These are phyloP conservation scores for Pomatostomus ruficeps DNA, from an alignment of 2,113 vertebrate genomes.

Conservation along the genomic window DNA sequence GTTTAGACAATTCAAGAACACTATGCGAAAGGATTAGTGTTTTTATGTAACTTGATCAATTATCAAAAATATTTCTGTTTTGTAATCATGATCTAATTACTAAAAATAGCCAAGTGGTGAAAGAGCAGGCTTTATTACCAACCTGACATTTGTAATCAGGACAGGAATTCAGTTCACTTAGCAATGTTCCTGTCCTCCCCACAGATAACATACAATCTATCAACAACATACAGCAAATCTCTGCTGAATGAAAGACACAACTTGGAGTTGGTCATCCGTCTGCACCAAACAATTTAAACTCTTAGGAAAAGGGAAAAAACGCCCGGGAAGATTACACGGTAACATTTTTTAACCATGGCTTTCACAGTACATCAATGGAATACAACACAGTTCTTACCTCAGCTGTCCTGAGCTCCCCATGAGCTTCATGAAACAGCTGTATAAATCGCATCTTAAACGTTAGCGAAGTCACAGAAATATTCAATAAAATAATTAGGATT, in stretches of 20 bases:
- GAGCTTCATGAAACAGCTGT: neutral
- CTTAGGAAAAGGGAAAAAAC: neutral
- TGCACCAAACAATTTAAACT: neutral
- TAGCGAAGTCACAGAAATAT: neutral
- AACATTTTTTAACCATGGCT: neutral
- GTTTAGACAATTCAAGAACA: neutral
- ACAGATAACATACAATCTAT: neutral
- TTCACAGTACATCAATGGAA: accelerated
- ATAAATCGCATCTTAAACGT: neutral
- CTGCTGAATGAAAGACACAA: neutral
- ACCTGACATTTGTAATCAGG: neutral
- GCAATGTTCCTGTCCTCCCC: neutral
- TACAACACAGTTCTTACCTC: neutral
- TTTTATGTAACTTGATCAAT: neutral
- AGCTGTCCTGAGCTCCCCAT: neutral
- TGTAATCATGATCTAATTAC: neutral
- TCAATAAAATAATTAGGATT: neutral
- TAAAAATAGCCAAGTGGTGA: neutral
- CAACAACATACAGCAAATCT: neutral
- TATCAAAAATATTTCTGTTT: constrained; percentile 5
- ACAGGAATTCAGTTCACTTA: neutral
- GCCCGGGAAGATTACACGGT: neutral
- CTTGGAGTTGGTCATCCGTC: neutral
- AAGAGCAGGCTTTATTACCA: constrained; percentile 1
- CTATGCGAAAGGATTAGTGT: neutral